Percentiles rank a stretch among this genome's conserved stretches.
Conservation (phyloP, 2,888 invertebrate species). For the Linyphia triangularis region DNA sequence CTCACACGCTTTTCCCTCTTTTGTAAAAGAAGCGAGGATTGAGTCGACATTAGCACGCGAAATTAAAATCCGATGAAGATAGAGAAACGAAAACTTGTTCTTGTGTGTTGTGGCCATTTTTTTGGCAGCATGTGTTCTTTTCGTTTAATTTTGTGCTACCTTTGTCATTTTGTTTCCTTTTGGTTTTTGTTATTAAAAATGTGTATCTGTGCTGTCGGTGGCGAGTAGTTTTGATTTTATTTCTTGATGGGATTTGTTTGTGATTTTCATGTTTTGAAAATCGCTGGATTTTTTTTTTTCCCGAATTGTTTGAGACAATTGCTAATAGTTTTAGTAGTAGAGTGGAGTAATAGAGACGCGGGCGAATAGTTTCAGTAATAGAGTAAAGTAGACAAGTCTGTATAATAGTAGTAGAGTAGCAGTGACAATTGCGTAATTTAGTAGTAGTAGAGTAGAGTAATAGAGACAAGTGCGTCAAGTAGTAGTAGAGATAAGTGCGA, state of each 20-base stretch:
- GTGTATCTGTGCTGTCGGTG: constrained; percentile 16
- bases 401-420: too few species aligned
- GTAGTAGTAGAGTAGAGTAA: too few species aligned
- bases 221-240: constrained; percentile 35
- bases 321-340: too few species aligned
- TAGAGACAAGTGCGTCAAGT: too few species aligned
- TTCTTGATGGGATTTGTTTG: constrained; percentile 46
- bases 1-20: constrained; percentile 40
- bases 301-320: background rate
- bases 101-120: background rate
- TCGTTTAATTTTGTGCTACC: background rate
- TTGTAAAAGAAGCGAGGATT: constrained; percentile 20
- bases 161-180: background rate
- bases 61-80: constrained; percentile 67
- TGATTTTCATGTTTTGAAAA: constrained; percentile 34
- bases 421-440: too few species aligned
- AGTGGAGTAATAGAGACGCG: too few species aligned
- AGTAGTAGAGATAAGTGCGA: too few species aligned
- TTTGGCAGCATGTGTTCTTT: background rate
- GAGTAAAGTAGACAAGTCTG: too few species aligned
- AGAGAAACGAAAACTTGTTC: background rate
- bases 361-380: too few species aligned
- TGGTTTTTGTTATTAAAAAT: constrained; percentile 35
- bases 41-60: constrained; percentile 69
- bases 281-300: background rate